Percentiles rank a stretch among this genome's conserved stretches.
Conservation (phyloP, 2,888 invertebrate species). For the Abrostola triplasia region DNA sequence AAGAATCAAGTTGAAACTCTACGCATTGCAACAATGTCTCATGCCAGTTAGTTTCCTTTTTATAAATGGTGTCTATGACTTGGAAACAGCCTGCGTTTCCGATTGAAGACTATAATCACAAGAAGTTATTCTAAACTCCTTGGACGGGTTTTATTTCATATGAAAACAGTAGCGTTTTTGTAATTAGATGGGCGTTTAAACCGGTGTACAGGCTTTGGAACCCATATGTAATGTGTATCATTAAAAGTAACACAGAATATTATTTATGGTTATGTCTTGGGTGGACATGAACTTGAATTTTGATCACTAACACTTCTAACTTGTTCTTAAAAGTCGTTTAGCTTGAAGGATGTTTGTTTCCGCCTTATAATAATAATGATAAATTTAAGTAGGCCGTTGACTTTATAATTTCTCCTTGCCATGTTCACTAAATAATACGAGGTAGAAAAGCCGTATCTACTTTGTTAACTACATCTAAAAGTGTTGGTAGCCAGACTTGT, state of each 20-base stretch:
- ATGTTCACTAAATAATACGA: neutral
- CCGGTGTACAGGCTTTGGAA: conserved; percentile 41
- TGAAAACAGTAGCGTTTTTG: conserved; percentile 56
- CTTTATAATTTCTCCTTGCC: too few relatives aligned
- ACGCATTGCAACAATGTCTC: conserved; percentile 16
- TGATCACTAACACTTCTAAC: neutral
- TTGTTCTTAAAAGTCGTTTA: neutral
- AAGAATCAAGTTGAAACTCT: neutral
- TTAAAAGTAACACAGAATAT: conserved; percentile 32
- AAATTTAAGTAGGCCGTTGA: too few relatives aligned
- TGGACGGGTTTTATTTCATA: conserved; percentile 43
- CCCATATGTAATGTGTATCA: conserved; percentile 43
- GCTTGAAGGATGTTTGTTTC: too few relatives aligned
- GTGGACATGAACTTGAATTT: conserved; percentile 2
- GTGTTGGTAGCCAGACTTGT: conserved; percentile 10
- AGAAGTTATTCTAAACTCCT: conserved; percentile 30
- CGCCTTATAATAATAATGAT: too few relatives aligned
- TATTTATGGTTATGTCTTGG: conserved; percentile 25
- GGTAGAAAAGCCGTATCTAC: neutral
- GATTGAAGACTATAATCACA: conserved; percentile 41
- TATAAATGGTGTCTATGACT: conserved; percentile 26
- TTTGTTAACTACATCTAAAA: neutral
- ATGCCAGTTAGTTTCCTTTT: conserved; percentile 24
- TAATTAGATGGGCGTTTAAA: conserved; percentile 51
- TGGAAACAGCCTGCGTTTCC: conserved; percentile 32